phyloP scores from a whole-genome alignment of 2,888 invertebrate species.

The Rhogogaster chlorosoma region DNA sequence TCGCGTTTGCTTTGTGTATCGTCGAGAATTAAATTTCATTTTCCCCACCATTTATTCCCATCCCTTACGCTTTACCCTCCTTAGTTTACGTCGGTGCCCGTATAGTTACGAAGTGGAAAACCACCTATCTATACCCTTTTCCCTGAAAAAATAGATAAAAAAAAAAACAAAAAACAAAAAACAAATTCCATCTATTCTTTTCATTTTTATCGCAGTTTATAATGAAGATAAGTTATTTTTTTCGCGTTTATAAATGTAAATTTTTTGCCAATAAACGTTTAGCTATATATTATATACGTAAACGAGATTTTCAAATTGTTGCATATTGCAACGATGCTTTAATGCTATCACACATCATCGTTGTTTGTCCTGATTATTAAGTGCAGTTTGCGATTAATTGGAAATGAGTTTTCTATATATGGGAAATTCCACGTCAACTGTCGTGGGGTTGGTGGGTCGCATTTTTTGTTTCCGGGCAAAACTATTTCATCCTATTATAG shows the following conservation, averaged over 20 bases:
- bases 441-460: no score
- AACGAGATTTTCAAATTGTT: not conserved
- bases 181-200: not conserved
- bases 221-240: not conserved
- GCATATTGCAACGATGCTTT: not conserved
- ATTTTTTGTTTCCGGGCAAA: no score
- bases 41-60: conserved; percentile 14
- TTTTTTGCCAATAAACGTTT: not conserved
- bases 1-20: conserved; percentile 45
- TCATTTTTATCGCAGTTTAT: not conserved
- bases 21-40: conserved; percentile 47
- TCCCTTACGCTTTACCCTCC: not conserved
- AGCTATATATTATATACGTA: not conserved
- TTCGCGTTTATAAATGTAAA: not conserved
- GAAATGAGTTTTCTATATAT: not conserved
- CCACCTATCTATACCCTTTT: not conserved
- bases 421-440: no score
- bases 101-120: not conserved
- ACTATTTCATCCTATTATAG: no score
- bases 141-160: not conserved
- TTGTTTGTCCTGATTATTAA: not conserved
- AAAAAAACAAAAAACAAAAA: not conserved
- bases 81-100: not conserved
- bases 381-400: not conserved
- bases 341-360: not conserved